These are phyloP conservation scores for Xestoiulus laeticollis DNA, from an alignment of 2,888 invertebrate species.

Conservation along the genomic window DNA sequence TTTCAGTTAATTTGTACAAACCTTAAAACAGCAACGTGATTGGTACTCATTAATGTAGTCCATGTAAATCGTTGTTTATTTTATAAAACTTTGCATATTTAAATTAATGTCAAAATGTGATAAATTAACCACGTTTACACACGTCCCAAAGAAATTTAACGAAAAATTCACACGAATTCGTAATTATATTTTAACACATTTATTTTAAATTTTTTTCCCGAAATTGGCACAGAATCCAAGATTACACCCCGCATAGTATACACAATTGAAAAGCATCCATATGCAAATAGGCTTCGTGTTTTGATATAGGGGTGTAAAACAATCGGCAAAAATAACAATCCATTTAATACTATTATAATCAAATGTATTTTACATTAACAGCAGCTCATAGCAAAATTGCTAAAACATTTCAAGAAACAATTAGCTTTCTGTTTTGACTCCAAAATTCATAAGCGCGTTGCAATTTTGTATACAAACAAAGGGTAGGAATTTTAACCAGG, in stretches of 20 bases:
- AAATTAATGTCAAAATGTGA: no score
- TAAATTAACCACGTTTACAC: no score
- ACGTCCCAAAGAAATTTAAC: neutral
- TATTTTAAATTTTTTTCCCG: neutral
- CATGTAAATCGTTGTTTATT: no score
- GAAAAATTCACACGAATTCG: neutral
- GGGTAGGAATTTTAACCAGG: neutral
- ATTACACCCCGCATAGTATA: neutral
- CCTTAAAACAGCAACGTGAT: no score
- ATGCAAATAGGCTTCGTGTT: neutral
- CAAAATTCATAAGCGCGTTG: neutral
- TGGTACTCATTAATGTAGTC: no score
- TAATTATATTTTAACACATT: neutral
- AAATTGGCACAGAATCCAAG: neutral
- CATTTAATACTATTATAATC: conserved; percentile 13
- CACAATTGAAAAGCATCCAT: neutral
- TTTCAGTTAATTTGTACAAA: no score
- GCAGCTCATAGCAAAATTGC: neutral
- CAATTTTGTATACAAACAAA: neutral
- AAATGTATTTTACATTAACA: neutral
- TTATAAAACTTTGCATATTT: no score
- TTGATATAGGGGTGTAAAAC: neutral
- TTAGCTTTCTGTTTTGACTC: neutral
- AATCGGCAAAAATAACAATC: conserved; percentile 20
- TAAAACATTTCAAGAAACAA: neutral